Conservation (phyloP, 1,140 invertebrate genomes). For the Philotrypesis tridentata region DNA sequence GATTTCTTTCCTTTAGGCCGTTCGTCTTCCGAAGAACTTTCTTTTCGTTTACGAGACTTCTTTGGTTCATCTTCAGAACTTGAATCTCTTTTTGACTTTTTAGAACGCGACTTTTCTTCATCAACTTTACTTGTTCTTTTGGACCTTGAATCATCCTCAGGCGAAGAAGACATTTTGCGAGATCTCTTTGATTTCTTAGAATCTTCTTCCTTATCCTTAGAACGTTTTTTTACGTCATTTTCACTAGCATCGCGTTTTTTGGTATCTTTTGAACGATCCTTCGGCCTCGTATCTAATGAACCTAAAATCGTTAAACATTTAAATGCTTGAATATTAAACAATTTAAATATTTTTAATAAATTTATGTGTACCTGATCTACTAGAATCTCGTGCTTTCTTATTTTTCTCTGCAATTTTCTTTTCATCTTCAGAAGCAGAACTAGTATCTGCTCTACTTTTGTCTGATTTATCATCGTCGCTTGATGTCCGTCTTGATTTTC, state of each 20-base stretch:
- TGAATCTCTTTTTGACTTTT: conserved; percentile 71
- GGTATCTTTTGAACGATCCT: conserved; percentile 66
- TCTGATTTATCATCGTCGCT: conserved; percentile 70
- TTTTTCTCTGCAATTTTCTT: conserved; percentile 65
- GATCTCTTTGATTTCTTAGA: conserved; percentile 73
- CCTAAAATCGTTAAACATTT: conserved; percentile 51
- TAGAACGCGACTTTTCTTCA: conserved; percentile 74
- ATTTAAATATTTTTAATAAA: conserved; percentile 31
- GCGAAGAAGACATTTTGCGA: conserved; percentile 78
- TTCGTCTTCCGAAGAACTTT: conserved; percentile 71
- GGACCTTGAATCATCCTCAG: conserved; percentile 78
- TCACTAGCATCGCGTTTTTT: conserved; percentile 71
- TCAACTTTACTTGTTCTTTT: conserved; percentile 76
- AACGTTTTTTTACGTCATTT: conserved; percentile 70
- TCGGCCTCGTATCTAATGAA: conserved; percentile 62
- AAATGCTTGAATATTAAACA: conserved; percentile 5
- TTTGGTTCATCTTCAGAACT: conserved; percentile 77
- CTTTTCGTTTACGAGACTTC: conserved; percentile 66
- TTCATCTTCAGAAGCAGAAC: conserved; percentile 68
- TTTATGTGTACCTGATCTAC: conserved; percentile 58
- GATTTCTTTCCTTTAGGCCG: conserved; percentile 70
- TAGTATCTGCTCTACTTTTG: conserved; percentile 65
- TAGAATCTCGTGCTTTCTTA: conserved; percentile 63
- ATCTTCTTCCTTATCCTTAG: conserved; percentile 70
- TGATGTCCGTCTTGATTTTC: conserved; percentile 65